Base-by-base conservation (phyloP, 2,888 invertebrate genomes). In the Imbricaverruca yamaguchii region DNA sequence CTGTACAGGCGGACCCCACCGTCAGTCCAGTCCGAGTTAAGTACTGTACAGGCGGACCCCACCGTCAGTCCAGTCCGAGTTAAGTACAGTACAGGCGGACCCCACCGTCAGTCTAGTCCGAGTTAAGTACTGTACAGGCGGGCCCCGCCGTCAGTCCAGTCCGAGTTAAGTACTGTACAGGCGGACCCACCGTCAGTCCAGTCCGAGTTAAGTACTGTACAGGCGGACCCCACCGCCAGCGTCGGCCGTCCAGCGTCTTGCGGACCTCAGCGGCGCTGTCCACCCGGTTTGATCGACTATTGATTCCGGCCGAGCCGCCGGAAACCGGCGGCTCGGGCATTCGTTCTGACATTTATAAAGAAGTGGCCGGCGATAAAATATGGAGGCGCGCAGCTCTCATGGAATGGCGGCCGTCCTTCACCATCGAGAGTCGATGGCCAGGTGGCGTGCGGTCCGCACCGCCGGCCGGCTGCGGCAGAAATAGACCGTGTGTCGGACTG, bases 311-410 rank as follows among this genome's bases (percentile, higher is more conserved):
- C 23, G 69, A 15, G 3, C 25, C 25, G 69, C 69, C 15, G 15
- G 69, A 23, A 23, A 10, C 69, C 69, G 69, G 25, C 69, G 39
- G 39, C 39, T 39, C 39, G 13, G 15, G 25, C 61, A 61, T 61
- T 61, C 69, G 69, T 69, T 69, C 39, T 69, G 69, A 69, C 69
- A 69, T 69, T 69, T 69, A 69, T 69, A 69, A 23, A 39, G 12
- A 69, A 39, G 39, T 69, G 69, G 69, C 39, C 23, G 69, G 25
- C 69, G 69, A 69, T 69, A 69, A 69, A 69, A 69, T 69, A 69
- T 69, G 39, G 69, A 69, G 39, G 39, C 39, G 39, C 39, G 39
- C 69, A 39, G 69, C 23, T 25, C 69, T 69, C 69, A 69, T 69
- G 69, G 39, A 69, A 69, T 69, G 69, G 69, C 69, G 9, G 39